Evolutionary conservation across 2,797 vertebrate species (phyloP).

Genomic region (Phrynocephalus guinanensis): DNA sequence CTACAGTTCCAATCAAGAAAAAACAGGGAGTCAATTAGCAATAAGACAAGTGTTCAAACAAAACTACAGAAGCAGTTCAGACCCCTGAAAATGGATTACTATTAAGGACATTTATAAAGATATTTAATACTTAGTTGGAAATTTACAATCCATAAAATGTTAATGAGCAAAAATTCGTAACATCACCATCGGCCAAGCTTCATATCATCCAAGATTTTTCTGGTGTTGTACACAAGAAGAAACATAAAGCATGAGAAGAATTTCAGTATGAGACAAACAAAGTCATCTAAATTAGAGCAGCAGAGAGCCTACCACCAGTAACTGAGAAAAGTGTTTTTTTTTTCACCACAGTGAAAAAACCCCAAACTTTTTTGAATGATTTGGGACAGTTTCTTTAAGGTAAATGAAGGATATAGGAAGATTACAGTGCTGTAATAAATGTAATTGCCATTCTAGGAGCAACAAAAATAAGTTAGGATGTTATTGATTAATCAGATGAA

Average conservation of each 20-base stretch:
- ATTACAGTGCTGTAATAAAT: not conserved
- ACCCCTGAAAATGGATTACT: too few relatives aligned
- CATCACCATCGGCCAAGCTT: not conserved
- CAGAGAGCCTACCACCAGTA: not conserved
- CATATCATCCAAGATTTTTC: not conserved
- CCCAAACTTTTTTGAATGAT: too few relatives aligned
- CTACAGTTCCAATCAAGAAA: not conserved
- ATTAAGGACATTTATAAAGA: not conserved
- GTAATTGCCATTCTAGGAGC: not conserved
- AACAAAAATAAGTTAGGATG: not conserved
- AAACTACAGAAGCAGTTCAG: not conserved
- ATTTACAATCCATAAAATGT: not conserved
- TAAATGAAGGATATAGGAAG: not conserved
- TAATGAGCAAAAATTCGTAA: not conserved
- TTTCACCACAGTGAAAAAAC: too few relatives aligned
- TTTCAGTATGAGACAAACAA: not conserved
- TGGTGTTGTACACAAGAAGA: not conserved
- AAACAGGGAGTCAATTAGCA: not conserved
- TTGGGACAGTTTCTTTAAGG: too few relatives aligned
- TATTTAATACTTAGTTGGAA: not conserved
- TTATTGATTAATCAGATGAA: not conserved
- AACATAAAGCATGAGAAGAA: not conserved
- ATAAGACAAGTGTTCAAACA: not conserved
- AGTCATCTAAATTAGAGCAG: not conserved
- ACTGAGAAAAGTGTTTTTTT: too few relatives aligned